Conservation (phyloP, 1,140 invertebrate genomes). For the Hypsibius dujardini region DNA sequence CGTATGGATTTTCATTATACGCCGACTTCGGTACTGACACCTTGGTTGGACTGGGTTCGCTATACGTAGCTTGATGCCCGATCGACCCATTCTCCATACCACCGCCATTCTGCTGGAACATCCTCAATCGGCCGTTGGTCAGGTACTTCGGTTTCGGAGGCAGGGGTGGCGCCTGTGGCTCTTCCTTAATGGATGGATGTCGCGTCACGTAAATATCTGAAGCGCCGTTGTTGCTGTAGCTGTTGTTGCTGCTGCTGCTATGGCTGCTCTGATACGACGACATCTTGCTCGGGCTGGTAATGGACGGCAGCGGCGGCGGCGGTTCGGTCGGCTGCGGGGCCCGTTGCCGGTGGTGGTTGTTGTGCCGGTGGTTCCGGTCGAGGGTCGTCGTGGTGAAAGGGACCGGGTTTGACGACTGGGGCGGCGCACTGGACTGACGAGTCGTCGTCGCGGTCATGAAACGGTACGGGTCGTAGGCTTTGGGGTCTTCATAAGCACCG, state of each 20-base stretch:
- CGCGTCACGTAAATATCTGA: slow-evolving; percentile 35
- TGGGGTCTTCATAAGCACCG: slow-evolving; percentile 21
- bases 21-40: background rate
- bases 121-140: slow-evolving; percentile 35
- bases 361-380: background rate
- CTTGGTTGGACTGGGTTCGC: background rate
- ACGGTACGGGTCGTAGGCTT: slow-evolving; percentile 11
- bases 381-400: slow-evolving; percentile 18
- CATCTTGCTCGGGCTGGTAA: slow-evolving; percentile 30
- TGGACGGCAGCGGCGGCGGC: slow-evolving; percentile 21
- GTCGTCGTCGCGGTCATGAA: background rate
- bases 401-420: background rate
- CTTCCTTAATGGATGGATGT: slow-evolving; percentile 15
- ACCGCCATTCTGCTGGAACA: slow-evolving; percentile 19
- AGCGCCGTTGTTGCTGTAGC: slow-evolving; percentile 11
- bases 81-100: background rate
- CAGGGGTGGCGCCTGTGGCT: slow-evolving; percentile 19
- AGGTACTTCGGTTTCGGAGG: slow-evolving; percentile 35
- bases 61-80: background rate
- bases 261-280: slow-evolving; percentile 48
- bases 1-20: slow-evolving; percentile 6
- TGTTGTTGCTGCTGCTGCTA: slow-evolving; percentile 34
- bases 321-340: background rate
- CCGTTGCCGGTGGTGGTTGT: no score
- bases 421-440: background rate